Conservation (phyloP, 2,797 vertebrate genomes). For the Argyrosomus regius region DNA sequence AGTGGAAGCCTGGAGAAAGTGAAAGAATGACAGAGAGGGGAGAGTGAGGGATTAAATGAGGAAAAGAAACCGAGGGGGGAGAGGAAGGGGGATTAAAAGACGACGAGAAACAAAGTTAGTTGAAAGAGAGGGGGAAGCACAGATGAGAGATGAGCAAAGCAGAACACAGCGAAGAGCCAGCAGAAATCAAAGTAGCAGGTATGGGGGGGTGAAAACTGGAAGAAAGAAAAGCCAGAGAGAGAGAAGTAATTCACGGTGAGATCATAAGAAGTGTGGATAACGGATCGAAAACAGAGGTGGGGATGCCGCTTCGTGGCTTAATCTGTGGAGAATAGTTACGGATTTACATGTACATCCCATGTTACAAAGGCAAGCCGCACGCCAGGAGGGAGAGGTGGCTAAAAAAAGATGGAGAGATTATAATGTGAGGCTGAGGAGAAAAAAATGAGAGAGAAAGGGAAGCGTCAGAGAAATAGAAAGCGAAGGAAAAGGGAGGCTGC, state of each 20-base stretch:
- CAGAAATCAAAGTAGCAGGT: slow-evolving; percentile 66
- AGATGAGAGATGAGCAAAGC: slow-evolving; percentile 36
- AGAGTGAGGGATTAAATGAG: slow-evolving; percentile 64
- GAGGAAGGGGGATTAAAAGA: slow-evolving; percentile 48
- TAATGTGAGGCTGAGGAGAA: slow-evolving; percentile 17
- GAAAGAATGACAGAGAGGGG: slow-evolving; percentile 47
- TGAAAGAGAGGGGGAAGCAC: slow-evolving; percentile 54
- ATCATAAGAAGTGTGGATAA: slow-evolving; percentile 70
- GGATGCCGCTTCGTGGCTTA: slow-evolving; percentile 28
- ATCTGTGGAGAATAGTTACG: slow-evolving; percentile 58
- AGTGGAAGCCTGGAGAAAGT: slow-evolving; percentile 54
- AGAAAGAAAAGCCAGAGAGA: slow-evolving; percentile 31
- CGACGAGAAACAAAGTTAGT: slow-evolving; percentile 62
- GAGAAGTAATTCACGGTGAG: slow-evolving; percentile 61
- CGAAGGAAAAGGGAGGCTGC: slow-evolving; percentile 22
- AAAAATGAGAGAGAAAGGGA: slow-evolving; percentile 15
- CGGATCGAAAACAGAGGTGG: slow-evolving; percentile 55
- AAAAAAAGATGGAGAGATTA: slow-evolving; percentile 59
- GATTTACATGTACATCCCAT: slow-evolving; percentile 62
- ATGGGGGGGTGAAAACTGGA: slow-evolving; percentile 38
- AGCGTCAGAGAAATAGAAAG: slow-evolving; percentile 36
- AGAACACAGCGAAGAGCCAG: slow-evolving; percentile 29
- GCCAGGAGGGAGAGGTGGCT: slow-evolving; percentile 35
- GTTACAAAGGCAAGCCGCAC: slow-evolving; percentile 44
- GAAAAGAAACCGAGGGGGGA: slow-evolving; percentile 35